Percentiles rank a stretch among this genome's conserved stretches.
phyloP scores from a whole-genome alignment of 2,113 vertebrate genomes.

The Phrynosoma platyrhinos region DNA sequence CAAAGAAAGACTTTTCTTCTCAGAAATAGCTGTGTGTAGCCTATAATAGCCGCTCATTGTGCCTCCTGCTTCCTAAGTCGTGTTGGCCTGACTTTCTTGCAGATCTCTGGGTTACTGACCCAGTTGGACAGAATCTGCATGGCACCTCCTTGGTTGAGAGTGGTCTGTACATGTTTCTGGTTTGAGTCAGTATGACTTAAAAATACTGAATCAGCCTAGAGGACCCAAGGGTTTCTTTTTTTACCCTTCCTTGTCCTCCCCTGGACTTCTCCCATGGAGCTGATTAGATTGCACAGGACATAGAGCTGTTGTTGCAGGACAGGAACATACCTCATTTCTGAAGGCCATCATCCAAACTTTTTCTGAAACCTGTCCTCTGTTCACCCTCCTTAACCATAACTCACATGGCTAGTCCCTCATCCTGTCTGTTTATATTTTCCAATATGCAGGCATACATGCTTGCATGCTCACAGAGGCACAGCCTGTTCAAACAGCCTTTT shows the following conservation, averaged over 20 bases:
- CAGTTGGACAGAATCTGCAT: neutral
- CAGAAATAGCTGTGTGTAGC: neutral
- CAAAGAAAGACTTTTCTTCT: neutral
- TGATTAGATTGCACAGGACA: constrained; percentile 14
- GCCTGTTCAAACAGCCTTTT: neutral
- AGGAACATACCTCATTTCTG: neutral
- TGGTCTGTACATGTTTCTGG: neutral
- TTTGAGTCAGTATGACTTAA: constrained; percentile 9
- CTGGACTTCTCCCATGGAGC: neutral
- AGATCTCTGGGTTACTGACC: neutral
- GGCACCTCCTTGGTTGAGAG: neutral
- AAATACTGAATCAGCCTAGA: neutral
- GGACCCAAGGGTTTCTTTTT: neutral
- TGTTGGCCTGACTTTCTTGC: neutral
- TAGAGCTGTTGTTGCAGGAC: constrained; percentile 1
- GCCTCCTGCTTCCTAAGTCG: neutral
- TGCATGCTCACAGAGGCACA: neutral
- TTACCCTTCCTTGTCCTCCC: neutral
- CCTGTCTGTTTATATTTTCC: neutral
- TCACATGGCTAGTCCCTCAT: neutral
- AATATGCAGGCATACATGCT: neutral
- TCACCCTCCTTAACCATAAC: neutral
- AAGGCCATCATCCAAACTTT: neutral
- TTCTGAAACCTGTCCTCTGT: neutral
- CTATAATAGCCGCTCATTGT: neutral